Evolutionary conservation across 2,888 invertebrate genomes (phyloP), one percentile per base, ranked within the genome.

Genomic region (Amphipoea lucens): DNA sequence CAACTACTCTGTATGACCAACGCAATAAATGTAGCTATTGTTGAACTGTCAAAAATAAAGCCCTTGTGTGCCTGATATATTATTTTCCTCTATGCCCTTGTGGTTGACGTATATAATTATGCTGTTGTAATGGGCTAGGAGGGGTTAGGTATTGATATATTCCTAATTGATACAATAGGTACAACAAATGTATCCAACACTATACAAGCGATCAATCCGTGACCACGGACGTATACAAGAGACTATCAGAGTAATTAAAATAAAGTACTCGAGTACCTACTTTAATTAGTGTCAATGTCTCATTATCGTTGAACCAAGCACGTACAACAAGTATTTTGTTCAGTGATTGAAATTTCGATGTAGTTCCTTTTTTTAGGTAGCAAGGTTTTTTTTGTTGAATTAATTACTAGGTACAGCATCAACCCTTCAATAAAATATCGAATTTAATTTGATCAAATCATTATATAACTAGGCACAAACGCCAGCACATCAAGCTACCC

Each of bases 201-300:
- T 62, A 68, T 23, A 40, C 17, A 57, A 51, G 42, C 76, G 20
- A 62, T 45, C 17, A 66, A 63, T 36, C 57, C 54, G 48, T 42
- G 57, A 63, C 60, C 36, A 45, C 29, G 14, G 4, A 36, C 42
- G 68, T 60, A n/a, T 71, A 72, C 62, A 67, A 77, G 40, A 62
- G 66, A 62, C 71, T n/a, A 68, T 63, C 66, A 68, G 45, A 79
- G 14, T 60, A 68, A 82, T 82, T 84, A 65, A 72, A 79, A 84
- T 42, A 51, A 79, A 79, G 73, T 79, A 63, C n/a, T 65, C 12
- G 70, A 78, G 29, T 66, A n/a, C 36, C 23, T 66, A n/a, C 42
- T 57, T 73, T 17, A 60, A 48, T 73, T 14, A 74, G 20, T 78
- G 78, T 68, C 67, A 63, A 69, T 69, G 23, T 20, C 48, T 48